phyloP scores from a whole-genome alignment of 2,888 invertebrate genomes.

The Fragum fragum region DNA sequence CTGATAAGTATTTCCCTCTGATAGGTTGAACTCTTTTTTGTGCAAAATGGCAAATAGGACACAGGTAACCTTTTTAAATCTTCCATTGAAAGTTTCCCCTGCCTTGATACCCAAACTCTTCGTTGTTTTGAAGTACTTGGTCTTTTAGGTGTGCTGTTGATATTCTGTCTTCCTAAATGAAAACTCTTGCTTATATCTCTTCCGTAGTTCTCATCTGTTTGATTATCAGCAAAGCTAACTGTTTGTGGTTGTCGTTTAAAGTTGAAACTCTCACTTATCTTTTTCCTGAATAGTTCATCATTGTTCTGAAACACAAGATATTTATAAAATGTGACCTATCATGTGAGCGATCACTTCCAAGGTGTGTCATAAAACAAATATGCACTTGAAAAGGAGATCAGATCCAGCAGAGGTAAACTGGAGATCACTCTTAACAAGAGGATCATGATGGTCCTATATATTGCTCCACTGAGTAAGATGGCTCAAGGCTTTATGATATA shows the following conservation, averaged over 20 bases:
- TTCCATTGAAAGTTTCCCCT: neutral
- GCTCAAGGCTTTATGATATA: too few species aligned
- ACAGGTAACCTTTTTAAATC: neutral
- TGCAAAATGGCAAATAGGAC: neutral
- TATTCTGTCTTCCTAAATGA: neutral
- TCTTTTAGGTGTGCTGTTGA: neutral
- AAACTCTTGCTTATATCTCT: neutral
- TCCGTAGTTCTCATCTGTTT: neutral
- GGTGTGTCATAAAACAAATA: too few species aligned
- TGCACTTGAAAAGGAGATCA: too few species aligned
- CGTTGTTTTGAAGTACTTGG: neutral
- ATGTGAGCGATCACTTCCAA: too few species aligned
- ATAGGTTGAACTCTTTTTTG: neutral
- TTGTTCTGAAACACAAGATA: neutral
- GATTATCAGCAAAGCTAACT: neutral
- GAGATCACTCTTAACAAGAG: too few species aligned
- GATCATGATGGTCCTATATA: too few species aligned
- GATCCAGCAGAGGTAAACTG: too few species aligned
- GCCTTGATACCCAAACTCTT: neutral
- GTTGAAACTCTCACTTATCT: neutral
- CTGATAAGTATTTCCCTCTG: neutral
- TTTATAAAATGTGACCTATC: too few species aligned
- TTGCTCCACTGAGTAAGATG: too few species aligned
- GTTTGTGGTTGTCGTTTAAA: neutral
- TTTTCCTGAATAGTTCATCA: neutral